phyloP scores from a whole-genome alignment of 2,888 invertebrate species.

The Plagodis pulveraria region DNA sequence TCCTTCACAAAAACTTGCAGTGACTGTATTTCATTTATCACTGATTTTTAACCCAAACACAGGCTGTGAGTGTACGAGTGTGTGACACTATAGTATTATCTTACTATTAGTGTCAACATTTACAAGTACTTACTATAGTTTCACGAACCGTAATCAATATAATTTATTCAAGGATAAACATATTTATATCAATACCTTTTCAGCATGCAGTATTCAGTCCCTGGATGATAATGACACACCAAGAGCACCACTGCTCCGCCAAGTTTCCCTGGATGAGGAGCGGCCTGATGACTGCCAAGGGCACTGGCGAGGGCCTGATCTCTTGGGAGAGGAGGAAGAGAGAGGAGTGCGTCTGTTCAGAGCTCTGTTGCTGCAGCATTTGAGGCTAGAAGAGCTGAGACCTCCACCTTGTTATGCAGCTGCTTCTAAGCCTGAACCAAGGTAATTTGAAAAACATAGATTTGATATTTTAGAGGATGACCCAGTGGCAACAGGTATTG shows the following conservation, averaged over 20 bases:
- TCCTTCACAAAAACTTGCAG: no score
- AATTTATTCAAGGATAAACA: no score
- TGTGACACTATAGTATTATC: no score
- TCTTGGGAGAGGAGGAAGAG: constrained; percentile 77
- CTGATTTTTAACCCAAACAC: no score
- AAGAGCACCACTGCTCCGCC: constrained; percentile 73
- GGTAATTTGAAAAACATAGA: constrained; percentile 44
- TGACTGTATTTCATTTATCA: no score
- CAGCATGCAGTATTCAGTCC: constrained; percentile 75
- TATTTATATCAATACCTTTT: constrained; percentile 15
- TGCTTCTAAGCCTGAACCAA: constrained; percentile 71
- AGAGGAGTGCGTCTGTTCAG: constrained; percentile 79
- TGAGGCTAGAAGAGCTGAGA: constrained; percentile 71
- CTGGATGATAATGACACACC: constrained; percentile 76
- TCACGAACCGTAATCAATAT: no score
- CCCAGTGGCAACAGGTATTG: no score
- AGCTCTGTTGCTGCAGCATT: constrained; percentile 73
- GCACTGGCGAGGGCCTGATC: constrained; percentile 72
- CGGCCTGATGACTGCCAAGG: constrained; percentile 79
- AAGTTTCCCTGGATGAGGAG: constrained; percentile 79
- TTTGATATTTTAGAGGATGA: no score
- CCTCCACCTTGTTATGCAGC: constrained; percentile 73
- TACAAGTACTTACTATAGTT: no score
- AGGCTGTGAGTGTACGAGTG: no score
- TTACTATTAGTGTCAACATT: no score